Conservation (phyloP, 2,113 vertebrate genomes). For the Polypterus bichir region DNA sequence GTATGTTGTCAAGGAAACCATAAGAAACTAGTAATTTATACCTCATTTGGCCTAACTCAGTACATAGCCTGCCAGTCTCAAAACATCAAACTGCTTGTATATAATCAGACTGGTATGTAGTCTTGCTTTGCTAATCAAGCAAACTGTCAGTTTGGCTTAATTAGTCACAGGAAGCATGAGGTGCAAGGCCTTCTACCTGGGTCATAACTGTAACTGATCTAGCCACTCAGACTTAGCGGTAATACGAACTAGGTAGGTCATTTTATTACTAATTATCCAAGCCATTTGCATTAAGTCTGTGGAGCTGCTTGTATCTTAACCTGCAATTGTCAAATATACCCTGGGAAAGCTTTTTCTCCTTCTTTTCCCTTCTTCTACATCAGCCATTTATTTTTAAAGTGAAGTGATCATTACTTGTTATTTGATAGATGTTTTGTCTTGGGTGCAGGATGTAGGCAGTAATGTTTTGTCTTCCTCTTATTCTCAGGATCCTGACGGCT, state of each 20-base stretch:
- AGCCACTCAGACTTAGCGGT: too few species aligned
- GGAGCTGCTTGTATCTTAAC: too few species aligned
- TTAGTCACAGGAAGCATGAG: constrained; percentile 25
- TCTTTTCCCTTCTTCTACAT: constrained; percentile 1
- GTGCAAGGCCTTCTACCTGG: background rate
- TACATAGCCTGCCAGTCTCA: constrained; percentile 21
- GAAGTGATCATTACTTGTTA: constrained; percentile 27
- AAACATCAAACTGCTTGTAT: constrained; percentile 5
- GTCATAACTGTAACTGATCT: constrained; percentile 18
- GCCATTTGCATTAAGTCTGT: too few species aligned
- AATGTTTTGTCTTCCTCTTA: constrained; percentile 24
- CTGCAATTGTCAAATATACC: too few species aligned
- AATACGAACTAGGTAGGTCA: too few species aligned
- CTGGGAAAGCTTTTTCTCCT: too few species aligned
- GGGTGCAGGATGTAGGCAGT: constrained; percentile 30
- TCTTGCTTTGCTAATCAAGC: constrained; percentile 15
- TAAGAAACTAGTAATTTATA: constrained; percentile 29
- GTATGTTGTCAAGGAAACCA: constrained; percentile 20
- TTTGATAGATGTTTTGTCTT: constrained; percentile 36
- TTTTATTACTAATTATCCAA: too few species aligned
- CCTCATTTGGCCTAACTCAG: constrained; percentile 18
- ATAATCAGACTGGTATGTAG: background rate
- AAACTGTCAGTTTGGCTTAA: constrained; percentile 42
- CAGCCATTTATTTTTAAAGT: constrained; percentile 21
- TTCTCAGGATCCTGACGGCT: background rate